Percentiles rank a stretch among this genome's conserved stretches.
phyloP scores from a whole-genome alignment of 2,113 vertebrate genomes.

The Noctilio leporinus region DNA sequence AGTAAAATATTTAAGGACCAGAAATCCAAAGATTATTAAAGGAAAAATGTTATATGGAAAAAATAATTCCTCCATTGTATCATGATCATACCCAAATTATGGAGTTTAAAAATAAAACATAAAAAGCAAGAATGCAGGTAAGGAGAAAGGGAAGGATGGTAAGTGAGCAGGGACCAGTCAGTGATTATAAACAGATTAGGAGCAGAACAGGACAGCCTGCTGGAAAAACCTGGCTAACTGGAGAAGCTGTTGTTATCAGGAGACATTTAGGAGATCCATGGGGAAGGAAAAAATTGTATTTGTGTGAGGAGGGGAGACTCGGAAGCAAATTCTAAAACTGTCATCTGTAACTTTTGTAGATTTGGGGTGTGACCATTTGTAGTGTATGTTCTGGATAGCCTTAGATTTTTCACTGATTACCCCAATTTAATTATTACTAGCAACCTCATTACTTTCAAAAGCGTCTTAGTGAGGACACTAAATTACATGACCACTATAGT shows the following conservation, averaged over 20 bases:
- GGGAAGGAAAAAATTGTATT: not conserved
- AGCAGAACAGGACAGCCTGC: not conserved
- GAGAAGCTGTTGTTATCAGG: not conserved
- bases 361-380: not conserved
- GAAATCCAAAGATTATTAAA: not conserved
- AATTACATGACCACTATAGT: not conserved
- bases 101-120: not conserved
- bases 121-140: not conserved
- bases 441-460: not conserved
- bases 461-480: not conserved
- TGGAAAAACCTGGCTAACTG: not conserved
- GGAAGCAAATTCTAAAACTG: not conserved
- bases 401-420: not conserved
- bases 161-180: not conserved
- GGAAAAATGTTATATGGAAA: not conserved
- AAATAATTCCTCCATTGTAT: not conserved
- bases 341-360: not conserved
- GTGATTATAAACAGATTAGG: not conserved
- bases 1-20: not conserved
- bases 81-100: not conserved
- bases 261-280: not conserved
- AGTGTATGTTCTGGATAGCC: not conserved
- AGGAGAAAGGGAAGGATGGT: not conserved
- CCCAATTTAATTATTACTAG: not conserved
- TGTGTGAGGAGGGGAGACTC: not conserved